Evolutionary conservation across 64 coral and sea anemone species (phyloP).

Genomic region (Anthopleura sola): DNA sequence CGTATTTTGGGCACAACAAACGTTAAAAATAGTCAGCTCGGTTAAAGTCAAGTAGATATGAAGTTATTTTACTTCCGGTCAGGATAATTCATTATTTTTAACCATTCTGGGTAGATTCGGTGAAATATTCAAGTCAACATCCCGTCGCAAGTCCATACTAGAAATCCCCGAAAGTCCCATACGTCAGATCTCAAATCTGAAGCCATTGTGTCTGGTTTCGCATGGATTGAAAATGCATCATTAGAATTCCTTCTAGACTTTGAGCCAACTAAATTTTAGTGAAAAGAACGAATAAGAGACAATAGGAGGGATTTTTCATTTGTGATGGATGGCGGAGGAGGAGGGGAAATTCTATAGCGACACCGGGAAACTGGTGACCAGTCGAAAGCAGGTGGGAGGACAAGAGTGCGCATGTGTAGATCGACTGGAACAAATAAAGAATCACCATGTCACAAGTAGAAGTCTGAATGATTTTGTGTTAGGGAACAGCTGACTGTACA

Average conservation of each 20-base stretch:
- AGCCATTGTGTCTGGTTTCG: neutral
- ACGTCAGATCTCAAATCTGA: neutral
- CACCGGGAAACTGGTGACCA: slow-evolving; percentile 35
- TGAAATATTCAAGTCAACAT: neutral
- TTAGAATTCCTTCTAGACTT: neutral
- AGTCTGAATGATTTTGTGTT: slow-evolving; percentile 91
- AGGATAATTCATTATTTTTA: slow-evolving; percentile 1
- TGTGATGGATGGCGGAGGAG: neutral
- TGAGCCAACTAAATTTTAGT: neutral
- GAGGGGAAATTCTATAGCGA: slow-evolving; percentile 6
- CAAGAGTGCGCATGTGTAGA: slow-evolving; percentile 68
- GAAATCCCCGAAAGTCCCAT: neutral
- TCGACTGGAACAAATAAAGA: slow-evolving; percentile 72
- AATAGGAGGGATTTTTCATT: neutral
- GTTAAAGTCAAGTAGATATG: neutral
- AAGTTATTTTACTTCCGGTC: neutral
- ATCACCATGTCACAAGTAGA: slow-evolving; percentile 66
- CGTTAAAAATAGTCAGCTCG: neutral
- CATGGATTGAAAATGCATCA: neutral
- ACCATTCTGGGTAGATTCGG: neutral
- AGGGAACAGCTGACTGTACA: slow-evolving; percentile 87
- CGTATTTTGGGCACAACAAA: neutral
- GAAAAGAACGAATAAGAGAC: neutral
- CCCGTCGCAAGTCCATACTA: neutral
- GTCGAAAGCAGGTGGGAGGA: slow-evolving; percentile 54